Percentiles rank a stretch among this genome's conserved stretches.
phyloP scores from a whole-genome alignment of 1,140 invertebrate species.

The Metopolophium dirhodum region DNA sequence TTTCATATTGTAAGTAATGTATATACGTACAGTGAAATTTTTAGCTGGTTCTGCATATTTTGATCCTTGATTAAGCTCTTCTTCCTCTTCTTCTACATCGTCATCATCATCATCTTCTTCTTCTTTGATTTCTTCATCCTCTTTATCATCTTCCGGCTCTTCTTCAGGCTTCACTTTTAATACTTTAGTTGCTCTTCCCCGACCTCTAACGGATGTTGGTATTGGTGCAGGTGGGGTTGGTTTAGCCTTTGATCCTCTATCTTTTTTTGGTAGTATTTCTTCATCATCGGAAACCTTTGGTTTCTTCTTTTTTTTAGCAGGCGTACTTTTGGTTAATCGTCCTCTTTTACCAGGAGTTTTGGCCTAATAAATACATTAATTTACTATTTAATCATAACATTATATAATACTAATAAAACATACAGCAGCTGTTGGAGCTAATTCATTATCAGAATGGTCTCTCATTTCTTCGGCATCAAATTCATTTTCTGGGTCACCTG shows the following conservation, averaged over 20 bases:
- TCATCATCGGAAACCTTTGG: slow-evolving; percentile 50
- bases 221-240: too few relatives aligned
- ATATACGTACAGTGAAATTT: slow-evolving; percentile 64
- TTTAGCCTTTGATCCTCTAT: slow-evolving; percentile 48
- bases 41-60: slow-evolving; percentile 64
- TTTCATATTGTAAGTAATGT: not conserved
- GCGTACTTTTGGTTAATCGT: slow-evolving; percentile 35
- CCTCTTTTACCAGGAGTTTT: slow-evolving; percentile 45
- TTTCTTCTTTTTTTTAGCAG: slow-evolving; percentile 53
- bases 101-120: slow-evolving; percentile 64
- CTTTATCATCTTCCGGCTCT: too few relatives aligned
- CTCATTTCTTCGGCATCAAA: slow-evolving; percentile 59
- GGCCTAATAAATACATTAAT: slow-evolving; percentile 38
- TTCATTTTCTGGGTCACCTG: slow-evolving; percentile 59
- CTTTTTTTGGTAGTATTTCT: slow-evolving; percentile 55
- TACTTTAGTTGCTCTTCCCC: slow-evolving; percentile 45
- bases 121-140: slow-evolving; percentile 63
- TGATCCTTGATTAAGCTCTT: slow-evolving; percentile 65
- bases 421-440: slow-evolving; percentile 58
- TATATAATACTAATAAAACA: not conserved
- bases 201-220: not conserved
- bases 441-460: slow-evolving; percentile 59
- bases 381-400: not conserved
- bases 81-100: slow-evolving; percentile 65
- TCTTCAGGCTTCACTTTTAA: slow-evolving; percentile 62